A percentile compares a stretch with the other conserved stretches of the same genome.
Conservation (phyloP, 2,888 invertebrate species). For the Raillietiella orientalis region DNA sequence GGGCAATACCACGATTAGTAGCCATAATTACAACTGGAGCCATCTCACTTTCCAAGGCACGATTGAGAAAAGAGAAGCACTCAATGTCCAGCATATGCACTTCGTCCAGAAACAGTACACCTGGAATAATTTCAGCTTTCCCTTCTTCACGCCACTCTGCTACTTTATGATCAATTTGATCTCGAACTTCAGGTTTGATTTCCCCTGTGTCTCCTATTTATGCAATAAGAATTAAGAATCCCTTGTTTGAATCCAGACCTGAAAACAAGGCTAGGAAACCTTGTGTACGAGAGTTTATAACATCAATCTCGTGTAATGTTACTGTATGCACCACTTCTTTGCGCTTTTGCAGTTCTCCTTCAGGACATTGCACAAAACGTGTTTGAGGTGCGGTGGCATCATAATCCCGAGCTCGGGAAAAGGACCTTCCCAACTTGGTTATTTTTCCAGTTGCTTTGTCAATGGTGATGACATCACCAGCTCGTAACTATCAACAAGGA, state of each 20-base stretch:
- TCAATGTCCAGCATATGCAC: conserved; percentile 97
- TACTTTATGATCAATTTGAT: conserved; percentile 89
- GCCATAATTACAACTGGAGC: conserved; percentile 97
- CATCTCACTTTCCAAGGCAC: conserved; percentile 86
- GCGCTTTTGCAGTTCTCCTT: conserved; percentile 89
- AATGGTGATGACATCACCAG: conserved; percentile 88
- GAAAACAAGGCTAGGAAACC: conserved; percentile 92
- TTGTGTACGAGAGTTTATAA: conserved; percentile 90
- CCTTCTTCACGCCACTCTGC: conserved; percentile 98
- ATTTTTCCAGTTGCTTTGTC: conserved; percentile 94
- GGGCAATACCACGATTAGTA: conserved; percentile 76
- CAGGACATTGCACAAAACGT: conserved; percentile 86
- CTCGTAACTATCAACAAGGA: conserved; percentile 26
- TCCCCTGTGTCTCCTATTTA: conserved; percentile 84
- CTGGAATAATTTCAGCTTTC: conserved; percentile 93
- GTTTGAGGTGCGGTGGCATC: conserved; percentile 61
- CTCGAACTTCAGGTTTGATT: conserved; percentile 84
- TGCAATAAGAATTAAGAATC: conserved; percentile 5
- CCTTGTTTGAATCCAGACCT: conserved; percentile 16
- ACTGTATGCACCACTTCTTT: conserved; percentile 93
- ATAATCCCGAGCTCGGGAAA: conserved; percentile 82
- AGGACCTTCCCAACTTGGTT: conserved; percentile 62
- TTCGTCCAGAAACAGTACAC: conserved; percentile 87
- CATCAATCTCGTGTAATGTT: conserved; percentile 94
- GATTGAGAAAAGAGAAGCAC: conserved; percentile 89